Percentiles rank a stretch among this genome's conserved stretches.
These are phyloP conservation scores for Alviniconcha strummeri DNA, from an alignment of 2,888 invertebrate genomes.

Conservation along the genomic window DNA sequence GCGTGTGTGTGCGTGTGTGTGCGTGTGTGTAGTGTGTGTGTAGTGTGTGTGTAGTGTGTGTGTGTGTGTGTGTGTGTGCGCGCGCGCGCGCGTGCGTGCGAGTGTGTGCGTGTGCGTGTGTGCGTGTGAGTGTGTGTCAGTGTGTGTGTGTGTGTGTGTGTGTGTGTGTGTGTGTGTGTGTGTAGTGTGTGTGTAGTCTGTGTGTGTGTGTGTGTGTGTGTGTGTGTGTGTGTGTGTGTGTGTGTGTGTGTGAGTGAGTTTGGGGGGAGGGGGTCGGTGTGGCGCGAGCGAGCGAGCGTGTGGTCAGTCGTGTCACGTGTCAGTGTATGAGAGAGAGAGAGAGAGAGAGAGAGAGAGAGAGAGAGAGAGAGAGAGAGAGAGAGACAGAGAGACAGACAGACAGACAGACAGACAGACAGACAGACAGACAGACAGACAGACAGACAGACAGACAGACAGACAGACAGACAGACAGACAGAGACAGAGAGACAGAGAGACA, in stretches of 20 bases:
- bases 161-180: conserved; percentile 10
- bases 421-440: conserved; percentile 11
- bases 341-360: background rate
- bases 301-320: too few species aligned
- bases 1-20: too few species aligned
- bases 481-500: too few species aligned
- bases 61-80: too few species aligned
- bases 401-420: conserved; percentile 16
- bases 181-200: too few species aligned
- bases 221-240: conserved; percentile 11
- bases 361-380: background rate
- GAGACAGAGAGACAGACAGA: conserved; percentile 11
- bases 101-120: too few species aligned
- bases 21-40: too few species aligned
- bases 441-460: conserved; percentile 16
- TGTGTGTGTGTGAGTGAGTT: conserved; percentile 3
- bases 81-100: too few species aligned
- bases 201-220: conserved; percentile 1
- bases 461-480: conserved; percentile 15
- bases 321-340: background rate
- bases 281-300: too few species aligned
- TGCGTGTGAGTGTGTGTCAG: background rate
- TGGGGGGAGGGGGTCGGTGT: too few species aligned
- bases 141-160: conserved; percentile 4
- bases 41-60: too few species aligned